Conservation (phyloP, 92 coral and sea anemone genomes). For the Parazoanthus darwini region DNA sequence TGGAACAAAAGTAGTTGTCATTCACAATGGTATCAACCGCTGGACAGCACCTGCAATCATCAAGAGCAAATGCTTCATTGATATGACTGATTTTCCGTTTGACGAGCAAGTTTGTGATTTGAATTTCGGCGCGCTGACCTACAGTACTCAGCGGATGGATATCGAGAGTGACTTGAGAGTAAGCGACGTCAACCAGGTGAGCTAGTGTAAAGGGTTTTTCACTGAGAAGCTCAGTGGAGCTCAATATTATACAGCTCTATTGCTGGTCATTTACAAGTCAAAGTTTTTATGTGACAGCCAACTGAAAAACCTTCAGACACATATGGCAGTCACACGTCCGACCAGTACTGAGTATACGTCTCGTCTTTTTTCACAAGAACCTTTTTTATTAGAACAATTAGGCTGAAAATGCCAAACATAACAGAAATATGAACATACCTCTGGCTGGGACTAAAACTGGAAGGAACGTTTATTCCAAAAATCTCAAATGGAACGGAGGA, state of each 20-base stretch:
- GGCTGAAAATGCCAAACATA: too few relatives aligned
- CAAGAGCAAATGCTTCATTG: conserved; percentile 31
- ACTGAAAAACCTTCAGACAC: not conserved
- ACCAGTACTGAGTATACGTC: conserved; percentile 46
- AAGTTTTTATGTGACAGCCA: not conserved
- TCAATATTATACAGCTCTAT: too few relatives aligned
- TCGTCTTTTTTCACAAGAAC: too few relatives aligned
- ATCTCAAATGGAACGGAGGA: too few relatives aligned
- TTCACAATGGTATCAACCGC: conserved; percentile 34
- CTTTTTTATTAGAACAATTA: too few relatives aligned
- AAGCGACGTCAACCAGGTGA: conserved; percentile 29
- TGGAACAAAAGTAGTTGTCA: conserved; percentile 35
- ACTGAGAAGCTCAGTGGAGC: not conserved
- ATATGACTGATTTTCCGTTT: conserved; percentile 35
- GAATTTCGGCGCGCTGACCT: conserved; percentile 25
- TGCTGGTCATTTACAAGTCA: not conserved
- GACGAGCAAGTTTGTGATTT: conserved; percentile 36
- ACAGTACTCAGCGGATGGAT: conserved; percentile 24
- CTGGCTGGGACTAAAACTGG: too few relatives aligned
- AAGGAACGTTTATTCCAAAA: too few relatives aligned
- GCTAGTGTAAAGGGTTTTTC: not conserved
- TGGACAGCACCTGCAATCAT: conserved; percentile 43
- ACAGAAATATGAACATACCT: too few relatives aligned
- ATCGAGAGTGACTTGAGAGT: conserved; percentile 33
- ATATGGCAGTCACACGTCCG: conserved; percentile 53